These are phyloP conservation scores for Thysanoteuthis rhombus DNA, from an alignment of 2,888 invertebrate genomes.

Conservation along the genomic window DNA sequence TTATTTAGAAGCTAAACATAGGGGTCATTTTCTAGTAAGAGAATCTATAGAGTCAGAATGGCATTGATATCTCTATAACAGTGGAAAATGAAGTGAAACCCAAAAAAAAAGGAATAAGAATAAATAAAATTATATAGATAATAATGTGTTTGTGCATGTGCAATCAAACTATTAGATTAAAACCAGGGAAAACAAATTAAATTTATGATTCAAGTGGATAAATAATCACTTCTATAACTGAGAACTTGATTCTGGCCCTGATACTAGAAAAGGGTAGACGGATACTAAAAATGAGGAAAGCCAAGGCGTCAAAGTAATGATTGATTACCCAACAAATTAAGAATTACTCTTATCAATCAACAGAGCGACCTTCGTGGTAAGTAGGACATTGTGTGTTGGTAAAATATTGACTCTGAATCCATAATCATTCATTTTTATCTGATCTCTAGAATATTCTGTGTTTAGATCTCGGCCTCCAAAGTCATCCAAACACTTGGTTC, in stretches of 20 bases:
- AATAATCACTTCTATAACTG: not conserved
- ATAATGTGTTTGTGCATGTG: too few species aligned
- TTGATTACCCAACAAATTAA: not conserved
- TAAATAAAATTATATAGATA: too few species aligned
- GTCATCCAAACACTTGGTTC: not conserved
- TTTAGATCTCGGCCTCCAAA: not conserved
- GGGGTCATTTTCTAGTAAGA: too few species aligned
- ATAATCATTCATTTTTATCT: not conserved
- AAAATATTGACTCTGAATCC: not conserved
- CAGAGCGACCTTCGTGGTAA: not conserved
- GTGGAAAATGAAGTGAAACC: too few species aligned
- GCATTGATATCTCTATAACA: too few species aligned
- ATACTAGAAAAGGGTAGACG: not conserved
- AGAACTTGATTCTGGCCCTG: not conserved
- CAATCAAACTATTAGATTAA: too few species aligned
- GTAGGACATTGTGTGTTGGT: not conserved
- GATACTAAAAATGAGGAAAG: not conserved
- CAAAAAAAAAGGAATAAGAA: too few species aligned
- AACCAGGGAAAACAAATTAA: not conserved
- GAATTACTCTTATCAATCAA: not conserved
- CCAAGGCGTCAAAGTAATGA: not conserved
- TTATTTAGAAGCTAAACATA: too few species aligned
- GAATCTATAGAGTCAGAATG: too few species aligned
- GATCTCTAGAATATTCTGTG: not conserved
- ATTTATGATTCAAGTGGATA: not conserved